These are phyloP conservation scores for Watsonalla binaria DNA, from an alignment of 2,888 invertebrate genomes.

Conservation along the genomic window DNA sequence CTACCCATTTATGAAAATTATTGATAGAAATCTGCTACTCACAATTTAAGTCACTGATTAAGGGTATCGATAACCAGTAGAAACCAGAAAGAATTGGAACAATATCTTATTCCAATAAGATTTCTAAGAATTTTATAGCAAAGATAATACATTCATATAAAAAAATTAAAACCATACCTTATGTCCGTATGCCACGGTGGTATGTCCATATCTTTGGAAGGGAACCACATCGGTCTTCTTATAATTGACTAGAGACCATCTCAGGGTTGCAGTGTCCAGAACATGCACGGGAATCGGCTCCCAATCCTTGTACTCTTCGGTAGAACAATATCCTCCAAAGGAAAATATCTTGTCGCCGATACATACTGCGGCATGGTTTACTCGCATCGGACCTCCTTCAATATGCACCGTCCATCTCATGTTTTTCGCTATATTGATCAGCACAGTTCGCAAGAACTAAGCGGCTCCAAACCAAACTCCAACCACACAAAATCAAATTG, in stretches of 20 bases:
- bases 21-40: too few relatives aligned
- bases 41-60: too few relatives aligned
- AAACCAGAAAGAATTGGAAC: too few relatives aligned
- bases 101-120: too few relatives aligned
- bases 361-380: conserved; percentile 94
- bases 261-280: conserved; percentile 84
- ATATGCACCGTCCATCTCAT: conserved; percentile 93
- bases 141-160: not conserved
- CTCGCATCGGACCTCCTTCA: conserved; percentile 93
- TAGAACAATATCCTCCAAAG: conserved; percentile 95
- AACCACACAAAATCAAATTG: too few relatives aligned
- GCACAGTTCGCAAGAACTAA: too few relatives aligned
- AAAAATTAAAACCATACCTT: conserved; percentile 57
- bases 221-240: conserved; percentile 79
- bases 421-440: not conserved
- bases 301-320: conserved; percentile 86
- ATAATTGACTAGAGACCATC: conserved; percentile 78
- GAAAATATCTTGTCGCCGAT: conserved; percentile 90
- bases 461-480: too few relatives aligned
- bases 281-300: conserved; percentile 92
- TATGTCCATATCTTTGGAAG: conserved; percentile 94
- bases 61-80: too few relatives aligned
- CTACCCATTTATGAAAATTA: too few relatives aligned
- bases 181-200: conserved; percentile 88
- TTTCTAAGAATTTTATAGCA: too few relatives aligned